A percentile compares a stretch with the other conserved stretches of the same genome.
phyloP scores from a whole-genome alignment of 2,888 invertebrate species.

The Pheosia gnoma region DNA sequence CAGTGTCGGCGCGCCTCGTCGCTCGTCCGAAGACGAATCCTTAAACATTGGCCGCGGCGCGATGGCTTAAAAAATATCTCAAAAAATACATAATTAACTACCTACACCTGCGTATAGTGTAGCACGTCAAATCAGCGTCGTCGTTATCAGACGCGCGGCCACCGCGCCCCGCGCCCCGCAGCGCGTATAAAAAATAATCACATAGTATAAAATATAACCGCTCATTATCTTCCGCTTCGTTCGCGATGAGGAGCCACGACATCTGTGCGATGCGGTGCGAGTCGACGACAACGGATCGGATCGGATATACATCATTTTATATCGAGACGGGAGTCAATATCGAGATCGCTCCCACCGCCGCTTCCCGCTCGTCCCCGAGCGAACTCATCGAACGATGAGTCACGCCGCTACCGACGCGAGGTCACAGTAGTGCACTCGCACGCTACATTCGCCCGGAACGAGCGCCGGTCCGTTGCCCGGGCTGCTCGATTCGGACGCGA shows the following conservation, averaged over 20 bases:
- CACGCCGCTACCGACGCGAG: too few species aligned
- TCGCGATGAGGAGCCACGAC: too few species aligned
- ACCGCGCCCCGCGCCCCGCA: constrained; percentile 21
- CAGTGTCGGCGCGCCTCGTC: not conserved
- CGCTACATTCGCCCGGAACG: too few species aligned
- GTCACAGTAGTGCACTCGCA: too few species aligned
- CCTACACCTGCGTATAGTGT: constrained; percentile 13
- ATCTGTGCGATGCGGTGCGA: not conserved
- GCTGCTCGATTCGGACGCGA: not conserved
- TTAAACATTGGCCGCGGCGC: constrained; percentile 20
- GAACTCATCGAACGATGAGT: too few species aligned
- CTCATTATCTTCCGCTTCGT: not conserved
- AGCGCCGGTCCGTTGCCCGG: too few species aligned
- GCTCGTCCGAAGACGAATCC: not conserved
- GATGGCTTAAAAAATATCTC: constrained; percentile 33
- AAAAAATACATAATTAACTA: constrained; percentile 39
- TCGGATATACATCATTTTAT: too few species aligned
- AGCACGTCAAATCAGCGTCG: constrained; percentile 13
- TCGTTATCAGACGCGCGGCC: constrained; percentile 15
- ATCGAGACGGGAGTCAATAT: too few species aligned
- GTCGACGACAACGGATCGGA: too few species aligned
- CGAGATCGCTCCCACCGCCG: too few species aligned
- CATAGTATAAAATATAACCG: constrained; percentile 18
- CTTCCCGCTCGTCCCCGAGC: too few species aligned
- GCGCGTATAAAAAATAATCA: constrained; percentile 43